Conservation (phyloP, 2,888 invertebrate genomes). For the Lutraria lutraria region DNA sequence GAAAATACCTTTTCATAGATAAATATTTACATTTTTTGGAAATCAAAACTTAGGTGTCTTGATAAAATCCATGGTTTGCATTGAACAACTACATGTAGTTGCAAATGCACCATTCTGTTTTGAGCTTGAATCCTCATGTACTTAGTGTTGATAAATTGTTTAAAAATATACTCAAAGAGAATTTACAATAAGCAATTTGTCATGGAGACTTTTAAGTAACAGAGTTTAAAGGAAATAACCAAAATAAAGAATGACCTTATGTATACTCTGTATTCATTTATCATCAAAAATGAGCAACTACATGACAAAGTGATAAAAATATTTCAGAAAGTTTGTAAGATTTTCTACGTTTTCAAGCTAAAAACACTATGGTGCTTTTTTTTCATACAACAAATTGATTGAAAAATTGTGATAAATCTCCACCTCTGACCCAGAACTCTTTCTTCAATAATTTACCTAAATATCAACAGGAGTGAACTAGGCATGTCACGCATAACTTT, state of each 20-base stretch:
- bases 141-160: too few species aligned
- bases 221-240: too few species aligned
- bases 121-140: too few species aligned
- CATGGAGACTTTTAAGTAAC: too few species aligned
- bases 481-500: constrained; percentile 87
- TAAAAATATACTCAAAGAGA: too few species aligned
- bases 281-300: too few species aligned
- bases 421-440: background rate
- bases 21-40: background rate
- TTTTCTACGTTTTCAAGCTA: too few species aligned
- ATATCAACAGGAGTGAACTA: constrained; percentile 90
- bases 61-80: background rate
- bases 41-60: background rate
- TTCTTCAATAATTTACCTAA: constrained; percentile 88
- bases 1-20: background rate
- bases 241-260: too few species aligned
- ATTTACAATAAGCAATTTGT: too few species aligned
- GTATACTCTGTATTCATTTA: too few species aligned
- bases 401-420: background rate
- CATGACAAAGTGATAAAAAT: too few species aligned
- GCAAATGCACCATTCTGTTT: background rate
- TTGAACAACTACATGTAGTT: background rate
- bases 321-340: too few species aligned
- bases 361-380: background rate
- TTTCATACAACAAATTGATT: background rate